These are phyloP conservation scores for Dendropsophus ebraccatus DNA, from an alignment of 2,113 vertebrate species.

Conservation along the genomic window DNA sequence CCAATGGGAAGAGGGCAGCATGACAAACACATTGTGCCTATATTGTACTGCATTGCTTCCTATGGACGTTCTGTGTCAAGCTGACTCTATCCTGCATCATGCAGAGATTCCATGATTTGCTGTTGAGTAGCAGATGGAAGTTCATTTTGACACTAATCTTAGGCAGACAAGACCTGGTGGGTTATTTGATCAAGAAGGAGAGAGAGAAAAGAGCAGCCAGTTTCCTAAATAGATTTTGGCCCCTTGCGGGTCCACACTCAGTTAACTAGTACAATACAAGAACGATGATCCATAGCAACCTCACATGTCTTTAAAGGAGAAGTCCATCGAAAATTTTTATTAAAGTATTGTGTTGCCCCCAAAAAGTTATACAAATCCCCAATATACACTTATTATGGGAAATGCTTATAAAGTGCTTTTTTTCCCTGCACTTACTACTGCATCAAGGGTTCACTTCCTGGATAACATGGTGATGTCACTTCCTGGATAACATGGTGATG, in stretches of 20 bases:
- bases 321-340: no score
- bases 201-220: neutral
- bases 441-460: no score
- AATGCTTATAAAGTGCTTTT: no score
- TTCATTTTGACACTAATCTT: constrained; percentile 32
- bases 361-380: no score
- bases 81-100: constrained; percentile 44
- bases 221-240: neutral
- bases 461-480: no score
- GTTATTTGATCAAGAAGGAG: constrained; percentile 23
- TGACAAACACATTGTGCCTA: neutral
- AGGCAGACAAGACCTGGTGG: constrained; percentile 13
- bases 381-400: no score
- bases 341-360: no score
- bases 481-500: no score
- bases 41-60: constrained; percentile 5
- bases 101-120: constrained; percentile 46
- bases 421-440: no score
- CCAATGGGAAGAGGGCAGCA: constrained; percentile 28
- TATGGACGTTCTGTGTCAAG: constrained; percentile 21
- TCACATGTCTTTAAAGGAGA: neutral
- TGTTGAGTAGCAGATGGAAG: constrained; percentile 49
- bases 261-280: neutral
- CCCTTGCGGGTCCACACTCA: neutral
- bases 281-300: neutral